Evolutionary conservation across 2,113 vertebrate genomes (phyloP).

Genomic region (Morone saxatilis): DNA sequence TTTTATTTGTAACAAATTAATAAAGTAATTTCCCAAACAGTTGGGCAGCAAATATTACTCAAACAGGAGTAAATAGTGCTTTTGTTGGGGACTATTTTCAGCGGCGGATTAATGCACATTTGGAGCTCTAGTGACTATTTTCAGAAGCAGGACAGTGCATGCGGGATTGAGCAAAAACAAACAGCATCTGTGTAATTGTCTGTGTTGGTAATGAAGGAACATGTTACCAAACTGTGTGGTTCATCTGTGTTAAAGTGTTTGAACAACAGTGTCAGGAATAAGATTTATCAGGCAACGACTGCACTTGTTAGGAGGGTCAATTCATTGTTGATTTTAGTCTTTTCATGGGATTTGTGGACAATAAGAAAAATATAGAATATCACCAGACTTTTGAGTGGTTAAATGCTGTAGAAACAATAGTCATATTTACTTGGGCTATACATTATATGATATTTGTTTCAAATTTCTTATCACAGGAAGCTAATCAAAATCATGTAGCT

Average conservation of each 20-base stretch:
- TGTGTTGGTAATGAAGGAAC: not conserved
- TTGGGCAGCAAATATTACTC: too few relatives aligned
- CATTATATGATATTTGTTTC: too few relatives aligned
- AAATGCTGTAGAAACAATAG: not conserved
- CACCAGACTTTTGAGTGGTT: not conserved
- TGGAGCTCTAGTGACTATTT: not conserved
- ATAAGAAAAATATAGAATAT: not conserved
- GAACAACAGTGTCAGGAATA: not conserved
- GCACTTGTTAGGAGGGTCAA: not conserved
- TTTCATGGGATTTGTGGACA: not conserved
- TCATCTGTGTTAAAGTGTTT: slow-evolving; percentile 1
- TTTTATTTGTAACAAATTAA: too few relatives aligned
- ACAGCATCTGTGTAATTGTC: slow-evolving; percentile 16
- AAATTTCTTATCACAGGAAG: too few relatives aligned
- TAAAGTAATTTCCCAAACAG: too few relatives aligned
- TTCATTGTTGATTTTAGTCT: not conserved
- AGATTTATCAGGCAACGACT: not conserved
- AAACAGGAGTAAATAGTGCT: too few relatives aligned
- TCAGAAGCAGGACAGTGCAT: not conserved
- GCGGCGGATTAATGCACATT: not conserved
- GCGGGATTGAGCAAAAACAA: not conserved
- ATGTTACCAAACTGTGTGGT: not conserved
- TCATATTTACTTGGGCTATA: not conserved
- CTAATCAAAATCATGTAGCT: too few relatives aligned
- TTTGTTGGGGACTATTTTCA: too few relatives aligned